Conservation (phyloP, 1,140 invertebrate genomes). For the Panonychus citri region DNA sequence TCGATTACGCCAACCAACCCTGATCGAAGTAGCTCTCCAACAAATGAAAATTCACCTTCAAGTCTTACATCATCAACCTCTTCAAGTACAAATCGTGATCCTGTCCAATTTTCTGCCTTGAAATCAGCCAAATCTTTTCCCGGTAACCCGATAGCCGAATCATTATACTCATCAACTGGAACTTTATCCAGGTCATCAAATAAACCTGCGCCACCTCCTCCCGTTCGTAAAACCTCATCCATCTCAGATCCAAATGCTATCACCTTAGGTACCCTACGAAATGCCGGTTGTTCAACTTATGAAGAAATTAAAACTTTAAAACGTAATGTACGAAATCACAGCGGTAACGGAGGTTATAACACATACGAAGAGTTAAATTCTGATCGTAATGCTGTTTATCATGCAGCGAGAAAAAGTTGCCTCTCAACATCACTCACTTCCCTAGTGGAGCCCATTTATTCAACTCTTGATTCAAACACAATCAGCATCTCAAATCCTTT, state of each 20-base stretch:
- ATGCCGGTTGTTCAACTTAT: slow-evolving; percentile 4
- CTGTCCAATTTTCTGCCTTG: background rate
- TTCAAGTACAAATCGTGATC: background rate
- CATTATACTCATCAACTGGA: background rate
- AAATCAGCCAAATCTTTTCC: background rate
- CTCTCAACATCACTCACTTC: background rate
- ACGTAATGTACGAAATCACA: background rate
- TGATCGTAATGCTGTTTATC: background rate
- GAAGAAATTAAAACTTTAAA: slow-evolving; percentile 3
- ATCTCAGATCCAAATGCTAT: slow-evolving; percentile 12
- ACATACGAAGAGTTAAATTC: background rate
- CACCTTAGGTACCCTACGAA: slow-evolving; percentile 8
- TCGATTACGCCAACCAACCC: slow-evolving; percentile 10
- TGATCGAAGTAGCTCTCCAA: background rate
- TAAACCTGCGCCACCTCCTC: slow-evolving; percentile 9
- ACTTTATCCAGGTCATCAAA: background rate
- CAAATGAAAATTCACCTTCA: background rate
- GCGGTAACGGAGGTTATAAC: background rate
- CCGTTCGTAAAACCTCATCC: slow-evolving; percentile 5
- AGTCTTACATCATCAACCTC: background rate
- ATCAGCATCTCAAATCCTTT: background rate
- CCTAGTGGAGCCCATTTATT: background rate
- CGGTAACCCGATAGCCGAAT: background rate
- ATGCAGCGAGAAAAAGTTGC: background rate
- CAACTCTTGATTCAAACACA: background rate